A percentile compares a stretch with the other conserved stretches of the same genome.
Conservation (phyloP, 2,888 invertebrate genomes). For the Caenorhabditis becei region DNA sequence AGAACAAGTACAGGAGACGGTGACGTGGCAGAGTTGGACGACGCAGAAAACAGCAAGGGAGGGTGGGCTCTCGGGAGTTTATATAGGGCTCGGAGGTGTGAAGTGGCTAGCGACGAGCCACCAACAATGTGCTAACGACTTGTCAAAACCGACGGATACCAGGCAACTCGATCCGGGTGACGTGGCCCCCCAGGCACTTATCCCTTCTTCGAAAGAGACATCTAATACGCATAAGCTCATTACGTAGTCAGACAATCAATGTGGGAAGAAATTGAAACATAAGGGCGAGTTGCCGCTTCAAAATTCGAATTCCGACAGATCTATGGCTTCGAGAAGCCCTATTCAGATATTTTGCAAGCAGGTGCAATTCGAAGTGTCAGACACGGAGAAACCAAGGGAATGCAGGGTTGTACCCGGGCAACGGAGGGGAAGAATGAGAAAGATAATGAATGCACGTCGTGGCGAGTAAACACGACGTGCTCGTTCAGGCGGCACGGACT, state of each 20-base stretch:
- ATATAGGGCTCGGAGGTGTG: not conserved
- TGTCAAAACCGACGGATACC: not conserved
- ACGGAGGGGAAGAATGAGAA: no score
- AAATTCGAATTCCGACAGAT: not conserved
- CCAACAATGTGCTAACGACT: not conserved
- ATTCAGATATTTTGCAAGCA: not conserved
- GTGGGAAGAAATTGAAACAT: not conserved
- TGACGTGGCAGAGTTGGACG: no score
- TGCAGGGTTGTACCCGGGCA: not conserved
- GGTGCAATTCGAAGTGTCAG: not conserved
- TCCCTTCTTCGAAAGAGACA: not conserved
- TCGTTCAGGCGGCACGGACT: not conserved
- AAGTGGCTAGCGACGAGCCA: not conserved
- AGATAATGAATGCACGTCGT: no score
- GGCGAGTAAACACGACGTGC: no score
- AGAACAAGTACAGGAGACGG: no score
- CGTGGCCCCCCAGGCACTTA: not conserved
- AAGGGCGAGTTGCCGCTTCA: not conserved
- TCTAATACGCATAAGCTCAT: not conserved
- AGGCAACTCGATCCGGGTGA: not conserved
- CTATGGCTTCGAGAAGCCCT: conserved; percentile 1
- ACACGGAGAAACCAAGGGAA: not conserved
- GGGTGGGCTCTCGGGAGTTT: not conserved
- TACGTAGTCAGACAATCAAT: conserved; percentile 4
- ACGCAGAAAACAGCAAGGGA: no score